Percentiles rank a stretch among this genome's conserved stretches.
These are phyloP conservation scores for Lithobates sylvaticus DNA, from an alignment of 2,797 vertebrate species.

Conservation along the genomic window DNA sequence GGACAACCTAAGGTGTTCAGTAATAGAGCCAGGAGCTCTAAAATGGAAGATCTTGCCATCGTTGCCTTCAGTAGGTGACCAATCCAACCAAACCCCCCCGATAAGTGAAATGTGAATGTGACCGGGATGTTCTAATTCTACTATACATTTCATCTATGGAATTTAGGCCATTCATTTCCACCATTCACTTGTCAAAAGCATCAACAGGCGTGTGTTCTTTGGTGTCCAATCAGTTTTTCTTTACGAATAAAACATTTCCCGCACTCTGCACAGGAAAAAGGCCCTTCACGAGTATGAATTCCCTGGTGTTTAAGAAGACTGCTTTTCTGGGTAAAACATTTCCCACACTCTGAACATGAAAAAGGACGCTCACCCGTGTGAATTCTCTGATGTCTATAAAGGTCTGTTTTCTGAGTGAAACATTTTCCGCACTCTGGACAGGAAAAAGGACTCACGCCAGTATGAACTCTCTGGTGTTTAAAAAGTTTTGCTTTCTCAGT, in stretches of 20 bases:
- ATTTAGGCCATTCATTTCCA: too few species aligned
- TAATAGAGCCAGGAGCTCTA: too few species aligned
- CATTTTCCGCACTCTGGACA: neutral
- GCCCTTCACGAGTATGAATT: neutral
- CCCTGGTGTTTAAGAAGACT: neutral
- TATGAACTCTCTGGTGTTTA: neutral
- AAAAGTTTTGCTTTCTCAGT: neutral
- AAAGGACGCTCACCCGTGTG: neutral
- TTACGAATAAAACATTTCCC: neutral
- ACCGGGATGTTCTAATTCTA: too few species aligned
- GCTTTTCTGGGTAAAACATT: neutral
- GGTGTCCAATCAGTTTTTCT: neutral
- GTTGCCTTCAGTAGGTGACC: too few species aligned
- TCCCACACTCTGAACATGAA: neutral
- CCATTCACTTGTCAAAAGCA: too few species aligned
- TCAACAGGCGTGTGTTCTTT: neutral
- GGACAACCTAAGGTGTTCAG: too few species aligned
- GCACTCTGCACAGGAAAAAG: neutral
- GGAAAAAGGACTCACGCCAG: neutral
- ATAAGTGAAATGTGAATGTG: too few species aligned
- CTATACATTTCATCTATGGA: too few species aligned
- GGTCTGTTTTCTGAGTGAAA: neutral
- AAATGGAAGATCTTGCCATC: too few species aligned
- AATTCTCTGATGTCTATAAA: neutral
- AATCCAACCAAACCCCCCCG: too few species aligned